A percentile compares a stretch with the other conserved stretches of the same genome.
Evolutionary conservation across 1,140 invertebrate genomes (phyloP).

Genomic region (Acromyrmex echinatior): DNA sequence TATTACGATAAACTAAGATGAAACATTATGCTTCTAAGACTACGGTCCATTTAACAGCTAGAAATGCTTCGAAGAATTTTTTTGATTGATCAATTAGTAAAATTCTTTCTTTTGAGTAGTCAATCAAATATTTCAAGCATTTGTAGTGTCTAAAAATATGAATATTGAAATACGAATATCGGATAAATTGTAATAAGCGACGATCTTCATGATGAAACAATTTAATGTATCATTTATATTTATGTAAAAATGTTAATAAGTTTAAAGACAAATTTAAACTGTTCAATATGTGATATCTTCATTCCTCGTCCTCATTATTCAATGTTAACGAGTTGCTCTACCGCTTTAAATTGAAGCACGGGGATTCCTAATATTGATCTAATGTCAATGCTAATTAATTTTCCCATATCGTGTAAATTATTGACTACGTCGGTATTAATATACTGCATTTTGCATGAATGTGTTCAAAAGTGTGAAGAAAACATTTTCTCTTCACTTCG

Average conservation of each 20-base stretch:
- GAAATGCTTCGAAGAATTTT: no score
- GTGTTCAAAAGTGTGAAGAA: conserved; percentile 27
- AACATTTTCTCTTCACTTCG: conserved; percentile 18
- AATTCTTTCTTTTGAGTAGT: no score
- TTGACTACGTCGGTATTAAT: background rate
- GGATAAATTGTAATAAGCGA: background rate
- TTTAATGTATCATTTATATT: conserved; percentile 1
- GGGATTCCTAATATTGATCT: background rate
- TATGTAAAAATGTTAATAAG: background rate
- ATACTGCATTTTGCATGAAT: background rate
- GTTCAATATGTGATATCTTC: background rate
- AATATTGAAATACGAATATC: background rate
- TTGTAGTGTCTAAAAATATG: background rate
- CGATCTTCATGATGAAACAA: background rate
- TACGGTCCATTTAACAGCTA: no score
- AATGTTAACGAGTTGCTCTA: background rate
- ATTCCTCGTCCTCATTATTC: background rate
- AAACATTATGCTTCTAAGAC: background rate
- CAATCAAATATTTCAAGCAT: no score
- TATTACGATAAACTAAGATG: background rate
- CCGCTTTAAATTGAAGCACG: conserved; percentile 6
- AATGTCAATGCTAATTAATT: conserved; percentile 44
- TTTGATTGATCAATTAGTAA: no score
- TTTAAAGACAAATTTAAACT: background rate
- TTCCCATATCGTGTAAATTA: background rate